Conservation (phyloP, 1,140 invertebrate genomes). For the Ectropis grisescens region DNA sequence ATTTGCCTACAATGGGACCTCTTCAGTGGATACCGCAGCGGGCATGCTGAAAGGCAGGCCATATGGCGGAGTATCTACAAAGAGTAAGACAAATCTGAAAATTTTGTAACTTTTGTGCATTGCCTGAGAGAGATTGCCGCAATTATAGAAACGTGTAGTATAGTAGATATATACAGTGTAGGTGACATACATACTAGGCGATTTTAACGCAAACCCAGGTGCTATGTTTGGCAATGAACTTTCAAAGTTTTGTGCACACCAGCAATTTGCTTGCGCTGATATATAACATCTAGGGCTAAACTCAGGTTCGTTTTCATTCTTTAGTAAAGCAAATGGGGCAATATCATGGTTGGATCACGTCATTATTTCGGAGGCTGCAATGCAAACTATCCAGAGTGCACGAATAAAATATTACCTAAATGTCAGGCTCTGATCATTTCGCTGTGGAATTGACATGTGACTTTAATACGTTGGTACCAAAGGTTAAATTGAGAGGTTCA, state of each 20-base stretch:
- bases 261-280: slow-evolving; percentile 4
- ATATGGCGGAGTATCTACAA: not conserved
- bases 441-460: too few relatives aligned
- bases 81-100: not conserved
- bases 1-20: not conserved
- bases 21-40: not conserved
- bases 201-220: too few relatives aligned
- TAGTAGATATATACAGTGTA: slow-evolving; percentile 2
- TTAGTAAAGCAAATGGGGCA: slow-evolving; percentile 7
- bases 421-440: too few relatives aligned
- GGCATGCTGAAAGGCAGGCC: not conserved
- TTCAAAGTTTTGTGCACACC: not conserved
- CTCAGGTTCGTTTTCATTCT: slow-evolving; percentile 5
- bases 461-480: too few relatives aligned
- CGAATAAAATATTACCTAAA: slow-evolving; percentile 1
- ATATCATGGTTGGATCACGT: slow-evolving; percentile 11
- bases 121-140: too few relatives aligned
- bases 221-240: too few relatives aligned
- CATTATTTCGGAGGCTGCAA: slow-evolving; percentile 4
- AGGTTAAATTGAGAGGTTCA: too few relatives aligned
- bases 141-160: not conserved
- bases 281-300: too few relatives aligned
- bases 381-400: slow-evolving; percentile 1
- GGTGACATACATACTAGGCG: slow-evolving; percentile 5
- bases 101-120: slow-evolving; percentile 2